Conservation (phyloP, 2,888 invertebrate genomes). For the Drosophila conformis region DNA sequence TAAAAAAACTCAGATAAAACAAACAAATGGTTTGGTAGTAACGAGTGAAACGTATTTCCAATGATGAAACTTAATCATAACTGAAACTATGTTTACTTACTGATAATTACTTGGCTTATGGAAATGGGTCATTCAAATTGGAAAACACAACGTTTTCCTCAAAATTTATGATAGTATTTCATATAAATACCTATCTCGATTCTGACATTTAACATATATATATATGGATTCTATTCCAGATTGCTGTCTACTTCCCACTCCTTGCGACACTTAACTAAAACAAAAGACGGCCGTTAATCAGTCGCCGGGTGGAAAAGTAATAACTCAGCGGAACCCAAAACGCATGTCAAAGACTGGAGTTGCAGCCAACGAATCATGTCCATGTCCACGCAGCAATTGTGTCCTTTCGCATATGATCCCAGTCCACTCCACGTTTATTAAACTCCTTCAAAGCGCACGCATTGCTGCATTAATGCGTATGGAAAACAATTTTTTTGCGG, state of each 20-base stretch:
- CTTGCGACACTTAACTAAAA: slow-evolving; percentile 30
- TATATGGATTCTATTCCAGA: not conserved
- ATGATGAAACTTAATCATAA: not conserved
- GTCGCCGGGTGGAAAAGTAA: slow-evolving; percentile 35
- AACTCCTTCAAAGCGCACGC: slow-evolving; percentile 44
- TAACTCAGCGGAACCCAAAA: slow-evolving; percentile 34
- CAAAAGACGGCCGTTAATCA: slow-evolving; percentile 56
- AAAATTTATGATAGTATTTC: not conserved
- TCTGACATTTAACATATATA: not conserved
- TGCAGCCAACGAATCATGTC: slow-evolving; percentile 6
- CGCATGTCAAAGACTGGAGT: slow-evolving; percentile 34
- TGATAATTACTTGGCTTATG: not conserved
- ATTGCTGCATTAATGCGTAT: slow-evolving; percentile 75
- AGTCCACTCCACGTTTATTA: not conserved
- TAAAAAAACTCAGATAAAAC: not conserved
- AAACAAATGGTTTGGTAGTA: not conserved
- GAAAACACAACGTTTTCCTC: not conserved
- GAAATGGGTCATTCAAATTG: not conserved
- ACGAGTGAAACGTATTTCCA: too few relatives aligned
- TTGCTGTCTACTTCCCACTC: not conserved
- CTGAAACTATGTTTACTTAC: not conserved
- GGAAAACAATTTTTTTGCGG: slow-evolving; percentile 52
- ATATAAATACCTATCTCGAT: not conserved
- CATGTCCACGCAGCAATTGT: slow-evolving; percentile 7
- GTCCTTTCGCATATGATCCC: slow-evolving; percentile 8